Conservation (phyloP, 2,888 invertebrate genomes). For the Eulithis prunata region DNA sequence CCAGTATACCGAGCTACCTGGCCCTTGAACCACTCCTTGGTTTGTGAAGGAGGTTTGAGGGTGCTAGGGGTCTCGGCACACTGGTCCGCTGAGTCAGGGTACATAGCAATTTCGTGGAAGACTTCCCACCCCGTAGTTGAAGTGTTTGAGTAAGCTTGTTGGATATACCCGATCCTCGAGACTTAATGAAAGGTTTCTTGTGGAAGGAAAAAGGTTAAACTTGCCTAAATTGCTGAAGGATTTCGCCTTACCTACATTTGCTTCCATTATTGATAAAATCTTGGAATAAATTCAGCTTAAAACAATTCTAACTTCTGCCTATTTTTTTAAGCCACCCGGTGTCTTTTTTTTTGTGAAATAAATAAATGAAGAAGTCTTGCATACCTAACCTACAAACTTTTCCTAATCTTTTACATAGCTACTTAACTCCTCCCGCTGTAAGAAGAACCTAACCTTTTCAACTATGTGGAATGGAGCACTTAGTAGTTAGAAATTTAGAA, state of each 20-base stretch:
- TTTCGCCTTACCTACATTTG: background rate
- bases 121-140: conserved; percentile 49
- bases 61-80: conserved; percentile 30
- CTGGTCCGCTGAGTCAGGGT: conserved; percentile 55
- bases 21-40: conserved; percentile 8
- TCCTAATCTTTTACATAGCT: too few relatives aligned
- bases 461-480: too few relatives aligned
- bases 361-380: too few relatives aligned
- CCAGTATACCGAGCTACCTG: conserved; percentile 43
- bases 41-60: conserved; percentile 9
- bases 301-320: too few relatives aligned
- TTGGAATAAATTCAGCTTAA: too few relatives aligned
- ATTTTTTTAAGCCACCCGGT: too few relatives aligned
- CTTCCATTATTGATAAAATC: background rate
- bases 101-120: conserved; percentile 58
- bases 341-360: too few relatives aligned
- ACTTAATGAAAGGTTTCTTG: conserved; percentile 26
- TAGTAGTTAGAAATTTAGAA: too few relatives aligned
- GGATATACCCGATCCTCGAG: conserved; percentile 30
- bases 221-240: conserved; percentile 5
- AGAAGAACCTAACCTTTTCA: too few relatives aligned
- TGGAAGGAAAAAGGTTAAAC: conserved; percentile 18
- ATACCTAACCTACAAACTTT: too few relatives aligned
- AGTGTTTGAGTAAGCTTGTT: conserved; percentile 50
- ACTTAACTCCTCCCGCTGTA: too few relatives aligned